phyloP scores from a whole-genome alignment of 2,113 vertebrate genomes.

The Perccottus glenii region DNA sequence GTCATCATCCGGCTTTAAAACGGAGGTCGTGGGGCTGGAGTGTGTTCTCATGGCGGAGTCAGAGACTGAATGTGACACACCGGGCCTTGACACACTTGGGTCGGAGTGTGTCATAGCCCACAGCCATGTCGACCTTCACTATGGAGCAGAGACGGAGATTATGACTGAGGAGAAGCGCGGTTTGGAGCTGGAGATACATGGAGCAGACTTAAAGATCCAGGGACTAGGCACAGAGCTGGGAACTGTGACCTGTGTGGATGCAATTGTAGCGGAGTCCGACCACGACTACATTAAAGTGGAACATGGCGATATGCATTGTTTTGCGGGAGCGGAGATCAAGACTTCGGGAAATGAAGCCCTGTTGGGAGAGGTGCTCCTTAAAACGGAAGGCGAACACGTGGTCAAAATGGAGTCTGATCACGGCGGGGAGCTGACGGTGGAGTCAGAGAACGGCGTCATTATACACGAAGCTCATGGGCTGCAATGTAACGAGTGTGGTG shows the following conservation, averaged over 20 bases:
- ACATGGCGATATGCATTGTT: conserved; percentile 78
- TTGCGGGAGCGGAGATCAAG: conserved; percentile 75
- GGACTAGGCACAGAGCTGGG: conserved; percentile 75
- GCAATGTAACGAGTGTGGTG: conserved; percentile 82
- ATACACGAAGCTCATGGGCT: conserved; percentile 83
- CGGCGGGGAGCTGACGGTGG: conserved; percentile 80
- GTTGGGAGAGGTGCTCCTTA: conserved; percentile 80
- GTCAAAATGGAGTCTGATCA: conserved; percentile 81
- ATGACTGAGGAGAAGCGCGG: conserved; percentile 82
- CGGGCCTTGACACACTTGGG: conserved; percentile 84
- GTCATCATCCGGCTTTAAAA: conserved; percentile 73
- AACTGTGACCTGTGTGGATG: conserved; percentile 78
- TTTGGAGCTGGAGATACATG: conserved; percentile 80
- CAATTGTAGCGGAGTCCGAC: conserved; percentile 78
- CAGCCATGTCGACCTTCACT: conserved; percentile 84
- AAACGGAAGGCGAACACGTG: conserved; percentile 76
- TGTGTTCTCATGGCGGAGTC: conserved; percentile 85
- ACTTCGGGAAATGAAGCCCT: conserved; percentile 67
- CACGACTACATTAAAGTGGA: conserved; percentile 83
- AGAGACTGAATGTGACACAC: conserved; percentile 86
- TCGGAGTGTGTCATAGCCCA: conserved; percentile 86
- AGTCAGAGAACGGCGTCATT: conserved; percentile 82
- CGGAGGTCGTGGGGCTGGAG: conserved; percentile 84
- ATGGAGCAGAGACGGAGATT: conserved; percentile 82
- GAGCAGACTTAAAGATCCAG: conserved; percentile 76